Conservation (phyloP, 1,140 invertebrate genomes). For the Coelopa frigida region DNA sequence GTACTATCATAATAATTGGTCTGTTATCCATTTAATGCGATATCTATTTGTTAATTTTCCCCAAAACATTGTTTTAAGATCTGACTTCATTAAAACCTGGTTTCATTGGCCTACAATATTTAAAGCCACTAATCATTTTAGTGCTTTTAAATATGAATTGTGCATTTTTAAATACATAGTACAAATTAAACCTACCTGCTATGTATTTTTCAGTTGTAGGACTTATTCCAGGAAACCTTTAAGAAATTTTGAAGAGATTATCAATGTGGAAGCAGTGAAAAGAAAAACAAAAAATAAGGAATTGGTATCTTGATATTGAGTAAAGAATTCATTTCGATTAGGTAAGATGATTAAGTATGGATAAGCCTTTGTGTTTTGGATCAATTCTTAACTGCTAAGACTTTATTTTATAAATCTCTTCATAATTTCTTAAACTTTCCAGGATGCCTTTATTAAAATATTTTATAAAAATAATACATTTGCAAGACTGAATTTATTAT, state of each 20-base stretch:
- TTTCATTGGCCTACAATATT: no score
- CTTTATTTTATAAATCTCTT: conserved; percentile 13
- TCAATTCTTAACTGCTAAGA: no score
- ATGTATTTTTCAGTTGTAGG: conserved; percentile 36
- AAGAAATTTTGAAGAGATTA: conserved; percentile 41
- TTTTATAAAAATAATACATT: conserved; percentile 11
- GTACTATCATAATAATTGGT: no score
- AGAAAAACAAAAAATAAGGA: conserved; percentile 5
- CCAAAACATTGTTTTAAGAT: no score
- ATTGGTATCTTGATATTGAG: conserved; percentile 15
- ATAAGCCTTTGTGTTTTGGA: conserved; percentile 46
- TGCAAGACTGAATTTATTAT: conserved; percentile 2
- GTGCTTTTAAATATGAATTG: no score
- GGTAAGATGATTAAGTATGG: conserved; percentile 46
- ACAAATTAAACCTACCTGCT: background rate
- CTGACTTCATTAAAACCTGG: no score
- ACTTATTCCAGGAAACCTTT: conserved; percentile 46
- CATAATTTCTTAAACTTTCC: no score
- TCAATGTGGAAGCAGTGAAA: conserved; percentile 17
- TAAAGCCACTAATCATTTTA: no score
- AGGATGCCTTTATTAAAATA: conserved; percentile 12
- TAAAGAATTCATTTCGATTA: conserved; percentile 42
- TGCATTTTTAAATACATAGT: no score
- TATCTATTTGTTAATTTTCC: no score
- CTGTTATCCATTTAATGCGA: no score